These are phyloP conservation scores for Desmodus rotundus DNA, from an alignment of 2,113 vertebrate species.

Conservation along the genomic window DNA sequence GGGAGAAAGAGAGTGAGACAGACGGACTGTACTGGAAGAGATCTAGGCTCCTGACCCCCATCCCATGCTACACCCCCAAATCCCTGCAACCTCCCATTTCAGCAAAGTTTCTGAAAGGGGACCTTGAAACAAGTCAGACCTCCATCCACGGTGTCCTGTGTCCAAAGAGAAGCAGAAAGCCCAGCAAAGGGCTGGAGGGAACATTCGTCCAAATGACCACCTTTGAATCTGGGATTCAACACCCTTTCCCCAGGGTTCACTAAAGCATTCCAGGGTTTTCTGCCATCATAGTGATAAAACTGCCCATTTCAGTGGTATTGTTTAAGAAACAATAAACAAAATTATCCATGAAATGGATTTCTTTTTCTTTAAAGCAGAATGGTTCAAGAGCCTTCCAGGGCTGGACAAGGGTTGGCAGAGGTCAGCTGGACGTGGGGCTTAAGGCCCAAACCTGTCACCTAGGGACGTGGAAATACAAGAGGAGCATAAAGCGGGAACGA, in stretches of 20 bases:
- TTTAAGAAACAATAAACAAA: background rate
- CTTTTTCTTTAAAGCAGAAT: background rate
- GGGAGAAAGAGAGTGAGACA: background rate
- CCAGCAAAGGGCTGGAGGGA: background rate
- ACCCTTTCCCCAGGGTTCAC: background rate
- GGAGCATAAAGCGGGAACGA: background rate
- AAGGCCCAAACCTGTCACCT: background rate
- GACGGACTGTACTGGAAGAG: background rate
- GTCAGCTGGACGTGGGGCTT: background rate
- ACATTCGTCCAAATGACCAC: background rate
- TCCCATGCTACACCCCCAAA: background rate
- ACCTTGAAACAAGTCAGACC: background rate
- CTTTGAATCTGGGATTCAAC: background rate
- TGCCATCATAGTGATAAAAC: background rate
- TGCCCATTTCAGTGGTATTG: background rate
- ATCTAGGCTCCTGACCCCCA: background rate
- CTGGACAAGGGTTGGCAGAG: background rate
- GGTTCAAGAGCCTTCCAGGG: background rate
- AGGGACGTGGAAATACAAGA: rapidly evolving
- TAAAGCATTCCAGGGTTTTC: background rate
- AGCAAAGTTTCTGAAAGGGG: background rate
- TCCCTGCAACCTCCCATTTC: background rate
- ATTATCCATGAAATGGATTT: background rate
- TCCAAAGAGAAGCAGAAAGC: background rate
- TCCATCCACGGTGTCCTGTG: background rate